Evolutionary conservation across 2,113 vertebrate species (phyloP), one percentile per base, ranked within the genome.

Genomic region (Engraulis encrasicolus): DNA sequence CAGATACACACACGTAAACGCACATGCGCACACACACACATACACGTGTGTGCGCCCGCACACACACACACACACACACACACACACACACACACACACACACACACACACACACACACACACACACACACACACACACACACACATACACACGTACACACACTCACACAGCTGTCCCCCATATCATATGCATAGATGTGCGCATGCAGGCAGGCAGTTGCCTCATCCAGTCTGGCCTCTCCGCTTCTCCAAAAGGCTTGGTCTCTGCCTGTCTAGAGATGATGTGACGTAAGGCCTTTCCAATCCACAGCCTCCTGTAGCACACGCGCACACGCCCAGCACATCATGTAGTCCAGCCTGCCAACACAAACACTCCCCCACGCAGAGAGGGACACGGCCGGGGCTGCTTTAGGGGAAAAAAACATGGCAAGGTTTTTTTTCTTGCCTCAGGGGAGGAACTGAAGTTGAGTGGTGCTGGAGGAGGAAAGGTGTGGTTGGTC

Each of bases 31-130:
- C 50, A 11, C 17, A 11, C 50, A 11, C 50, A 11, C 50, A 18
- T 1, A 52, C 50, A 52, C 50, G 12, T n/a, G n/a, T n/a, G n/a
- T n/a, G n/a, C n/a, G n/a, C 50, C 17, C 50, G 12, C 50, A 18
- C 17, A 52, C 50, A 52, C 50, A 52, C 50, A 52, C 50, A 52
- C 50, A 52, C 17, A 54, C 17, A 54, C 50, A 54, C 50, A 54
- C 50, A 54, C 11, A 54, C 11, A 54, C 50, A 20, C 50, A 31
- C n/a, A 12, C 58, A 31, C 23, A 2, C 58, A 31, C 58, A 66
- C n/a, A 66, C 58, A 66, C 58, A 66, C 58, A 78, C 71, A 78
- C 81, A 82, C 81, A 71, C 58, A 71, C 58, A 82, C 81, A 66
- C 81, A 82, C 81, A 66, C 81, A 17, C 54, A 45, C 81, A 45